These are phyloP conservation scores for Vanessa tameamea DNA, from an alignment of 1,140 invertebrate species.

Conservation along the genomic window DNA sequence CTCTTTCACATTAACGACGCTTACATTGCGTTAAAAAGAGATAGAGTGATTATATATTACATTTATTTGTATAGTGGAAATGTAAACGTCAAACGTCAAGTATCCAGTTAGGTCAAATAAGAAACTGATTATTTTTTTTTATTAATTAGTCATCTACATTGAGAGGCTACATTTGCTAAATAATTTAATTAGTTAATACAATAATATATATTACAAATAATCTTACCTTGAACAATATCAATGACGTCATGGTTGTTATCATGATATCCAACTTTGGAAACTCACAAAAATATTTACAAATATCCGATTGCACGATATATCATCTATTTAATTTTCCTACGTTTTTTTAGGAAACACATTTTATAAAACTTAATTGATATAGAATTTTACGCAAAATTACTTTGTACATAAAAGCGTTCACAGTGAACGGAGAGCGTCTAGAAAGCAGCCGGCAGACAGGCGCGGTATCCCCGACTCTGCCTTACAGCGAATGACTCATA, in stretches of 20 bases:
- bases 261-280: constrained; percentile 75
- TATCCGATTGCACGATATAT: constrained; percentile 39
- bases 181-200: constrained; percentile 22
- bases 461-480: constrained; percentile 81
- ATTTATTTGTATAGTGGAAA: constrained; percentile 34
- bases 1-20: constrained; percentile 25
- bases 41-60: constrained; percentile 30
- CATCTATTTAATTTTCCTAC: constrained; percentile 52
- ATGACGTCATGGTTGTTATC: constrained; percentile 81
- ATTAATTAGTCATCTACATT: constrained; percentile 41
- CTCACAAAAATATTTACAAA: constrained; percentile 68
- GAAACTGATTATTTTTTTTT: constrained; percentile 63
- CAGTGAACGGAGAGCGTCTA: constrained; percentile 69
- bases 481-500: constrained; percentile 80
- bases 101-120: constrained; percentile 60
- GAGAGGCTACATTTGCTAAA: constrained; percentile 21
- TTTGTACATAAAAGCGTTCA: constrained; percentile 48
- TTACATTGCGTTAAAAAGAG: constrained; percentile 37
- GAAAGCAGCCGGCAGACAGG: constrained; percentile 76
- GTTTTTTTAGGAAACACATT: constrained; percentile 60
- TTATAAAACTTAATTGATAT: constrained; percentile 39
- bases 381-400: constrained; percentile 45
- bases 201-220: constrained; percentile 21
- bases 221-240: constrained; percentile 78
- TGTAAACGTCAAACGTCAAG: constrained; percentile 56